Conservation (phyloP, 1,140 invertebrate species). For the Drosophila miranda region DNA sequence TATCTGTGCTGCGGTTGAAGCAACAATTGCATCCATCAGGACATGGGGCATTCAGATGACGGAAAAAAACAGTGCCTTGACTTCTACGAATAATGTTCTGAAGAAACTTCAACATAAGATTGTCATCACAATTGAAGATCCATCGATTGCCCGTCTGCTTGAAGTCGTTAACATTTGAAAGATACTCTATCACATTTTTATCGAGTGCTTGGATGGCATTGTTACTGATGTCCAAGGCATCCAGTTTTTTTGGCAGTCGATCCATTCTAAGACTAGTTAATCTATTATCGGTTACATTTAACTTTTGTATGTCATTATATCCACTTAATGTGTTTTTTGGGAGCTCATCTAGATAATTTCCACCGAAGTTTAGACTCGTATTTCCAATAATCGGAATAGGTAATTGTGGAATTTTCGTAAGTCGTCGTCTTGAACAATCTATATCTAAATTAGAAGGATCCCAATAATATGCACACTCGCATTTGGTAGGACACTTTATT, state of each 20-base stretch:
- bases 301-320: conserved; percentile 1
- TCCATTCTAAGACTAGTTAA: not conserved
- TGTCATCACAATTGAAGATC: conserved; percentile 17
- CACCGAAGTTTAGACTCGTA: not conserved
- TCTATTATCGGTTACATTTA: conserved; percentile 10
- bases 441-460: too few species aligned
- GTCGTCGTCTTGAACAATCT: conserved; percentile 4
- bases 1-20: not conserved
- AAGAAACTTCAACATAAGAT: not conserved
- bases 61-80: not conserved
- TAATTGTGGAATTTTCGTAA: conserved; percentile 6
- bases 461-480: too few species aligned
- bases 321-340: not conserved
- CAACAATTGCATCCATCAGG: conserved; percentile 18
- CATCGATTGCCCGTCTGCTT: conserved; percentile 23
- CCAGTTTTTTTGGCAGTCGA: not conserved
- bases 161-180: not conserved
- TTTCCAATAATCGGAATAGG: conserved; percentile 6
- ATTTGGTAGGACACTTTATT: too few species aligned
- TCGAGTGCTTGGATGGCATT: conserved; percentile 6
- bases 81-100: too few species aligned
- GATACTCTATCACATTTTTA: not conserved
- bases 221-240: conserved; percentile 7
- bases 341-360: not conserved
- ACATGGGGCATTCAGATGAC: not conserved